Conservation (phyloP, 2,797 vertebrate species). For the Anguilla anguilla region DNA sequence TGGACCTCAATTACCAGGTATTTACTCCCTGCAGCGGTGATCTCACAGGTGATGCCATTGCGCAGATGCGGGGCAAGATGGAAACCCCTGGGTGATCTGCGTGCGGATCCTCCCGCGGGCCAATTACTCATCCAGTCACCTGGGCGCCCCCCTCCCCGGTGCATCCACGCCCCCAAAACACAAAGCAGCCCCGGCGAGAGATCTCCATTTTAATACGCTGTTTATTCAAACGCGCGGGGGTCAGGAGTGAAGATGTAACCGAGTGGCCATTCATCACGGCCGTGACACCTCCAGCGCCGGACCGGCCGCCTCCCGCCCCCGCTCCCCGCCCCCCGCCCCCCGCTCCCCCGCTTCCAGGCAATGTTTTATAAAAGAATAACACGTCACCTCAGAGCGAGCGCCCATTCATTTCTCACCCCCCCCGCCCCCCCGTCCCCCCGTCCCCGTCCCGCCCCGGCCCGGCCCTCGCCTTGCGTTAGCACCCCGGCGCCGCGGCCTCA, state of each 20-base stretch:
- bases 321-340: slow-evolving; percentile 45
- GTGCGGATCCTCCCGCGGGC: background rate
- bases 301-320: slow-evolving; percentile 51
- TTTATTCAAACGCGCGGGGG: slow-evolving; percentile 62
- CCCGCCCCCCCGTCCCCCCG: background rate
- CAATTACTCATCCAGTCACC: slow-evolving; percentile 25
- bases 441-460: background rate
- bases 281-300: slow-evolving; percentile 60
- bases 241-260: slow-evolving; percentile 82
- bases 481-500: slow-evolving; percentile 41
- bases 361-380: slow-evolving; percentile 87
- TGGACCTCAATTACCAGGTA: background rate
- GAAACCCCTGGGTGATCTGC: slow-evolving; percentile 17
- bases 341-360: slow-evolving; percentile 71
- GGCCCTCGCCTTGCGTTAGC: background rate
- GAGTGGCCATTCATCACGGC: slow-evolving; percentile 76
- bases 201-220: slow-evolving; percentile 54
- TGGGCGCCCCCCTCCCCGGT: background rate
- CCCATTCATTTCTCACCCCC: slow-evolving; percentile 75
- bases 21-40: background rate
- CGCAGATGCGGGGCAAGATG: background rate
- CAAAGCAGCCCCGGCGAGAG: slow-evolving; percentile 20
- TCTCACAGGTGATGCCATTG: slow-evolving; percentile 20
- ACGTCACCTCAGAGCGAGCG: slow-evolving; percentile 70
- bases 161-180: slow-evolving; percentile 30